These are phyloP conservation scores for Neodon shergylaensis DNA, from an alignment of 2,113 vertebrate genomes.

Conservation along the genomic window DNA sequence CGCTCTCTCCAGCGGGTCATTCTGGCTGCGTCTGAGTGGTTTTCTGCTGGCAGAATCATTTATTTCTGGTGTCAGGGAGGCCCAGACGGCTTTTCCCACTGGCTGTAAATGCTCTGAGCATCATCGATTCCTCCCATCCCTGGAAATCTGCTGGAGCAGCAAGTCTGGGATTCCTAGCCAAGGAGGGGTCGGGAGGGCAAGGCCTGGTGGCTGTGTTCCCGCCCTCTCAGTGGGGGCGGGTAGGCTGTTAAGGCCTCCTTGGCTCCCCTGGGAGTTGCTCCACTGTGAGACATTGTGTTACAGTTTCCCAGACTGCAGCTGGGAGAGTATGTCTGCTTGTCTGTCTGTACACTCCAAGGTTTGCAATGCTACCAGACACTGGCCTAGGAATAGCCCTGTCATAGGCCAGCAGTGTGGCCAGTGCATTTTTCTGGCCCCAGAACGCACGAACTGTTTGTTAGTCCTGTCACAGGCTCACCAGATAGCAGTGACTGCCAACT, in stretches of 20 bases:
- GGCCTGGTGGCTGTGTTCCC: not conserved
- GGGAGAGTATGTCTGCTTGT: not conserved
- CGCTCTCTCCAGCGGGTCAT: conserved; percentile 83
- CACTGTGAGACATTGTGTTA: not conserved
- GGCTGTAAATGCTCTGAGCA: conserved; percentile 77
- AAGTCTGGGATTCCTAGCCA: conserved; percentile 69
- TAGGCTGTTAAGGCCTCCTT: not conserved
- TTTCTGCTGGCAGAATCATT: conserved; percentile 81
- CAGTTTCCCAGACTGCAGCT: not conserved
- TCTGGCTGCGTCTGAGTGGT: conserved; percentile 80
- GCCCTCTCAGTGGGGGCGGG: not conserved
- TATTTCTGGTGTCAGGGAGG: conserved; percentile 86
- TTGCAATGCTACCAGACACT: not conserved
- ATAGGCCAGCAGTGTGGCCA: not conserved
- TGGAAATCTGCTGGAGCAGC: conserved; percentile 81
- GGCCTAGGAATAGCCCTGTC: not conserved
- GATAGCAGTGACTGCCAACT: not conserved
- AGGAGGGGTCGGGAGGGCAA: not conserved
- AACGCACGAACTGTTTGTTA: not conserved
- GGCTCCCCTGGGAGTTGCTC: not conserved
- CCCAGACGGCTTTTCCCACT: conserved; percentile 78
- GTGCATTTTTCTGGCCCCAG: not conserved
- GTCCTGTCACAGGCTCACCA: not conserved
- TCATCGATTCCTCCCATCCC: conserved; percentile 82
- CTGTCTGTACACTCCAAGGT: not conserved